A percentile compares a stretch with the other conserved stretches of the same genome.
These are phyloP conservation scores for Rhynchomys soricoides DNA, from an alignment of 2,113 vertebrate species.

Conservation along the genomic window DNA sequence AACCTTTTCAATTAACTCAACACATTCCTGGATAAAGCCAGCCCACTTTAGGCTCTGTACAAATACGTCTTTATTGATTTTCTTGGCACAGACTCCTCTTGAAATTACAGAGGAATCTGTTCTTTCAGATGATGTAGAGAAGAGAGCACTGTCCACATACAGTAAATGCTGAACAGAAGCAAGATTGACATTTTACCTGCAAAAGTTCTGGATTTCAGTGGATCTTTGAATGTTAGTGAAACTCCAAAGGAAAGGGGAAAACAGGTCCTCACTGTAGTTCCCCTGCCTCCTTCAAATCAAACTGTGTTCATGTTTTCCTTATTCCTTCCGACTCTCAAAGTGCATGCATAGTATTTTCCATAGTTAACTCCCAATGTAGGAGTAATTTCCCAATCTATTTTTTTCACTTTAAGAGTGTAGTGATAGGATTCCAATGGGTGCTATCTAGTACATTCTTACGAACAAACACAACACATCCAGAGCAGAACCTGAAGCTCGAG, in stretches of 20 bases:
- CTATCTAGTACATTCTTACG: slow-evolving; percentile 52
- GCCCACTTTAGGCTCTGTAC: slow-evolving; percentile 76
- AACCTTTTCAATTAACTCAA: slow-evolving; percentile 91
- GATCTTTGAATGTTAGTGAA: slow-evolving; percentile 51
- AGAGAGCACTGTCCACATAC: background rate
- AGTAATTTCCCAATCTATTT: slow-evolving; percentile 52
- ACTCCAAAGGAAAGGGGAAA: slow-evolving; percentile 32
- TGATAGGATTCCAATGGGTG: slow-evolving; percentile 38
- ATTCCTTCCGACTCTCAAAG: slow-evolving; percentile 6
- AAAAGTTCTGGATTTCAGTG: slow-evolving; percentile 14
- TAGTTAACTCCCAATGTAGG: slow-evolving; percentile 57
- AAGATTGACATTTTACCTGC: slow-evolving; percentile 7
- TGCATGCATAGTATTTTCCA: slow-evolving; percentile 53
- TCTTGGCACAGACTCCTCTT: slow-evolving; percentile 72
- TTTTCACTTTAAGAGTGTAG: slow-evolving; percentile 29
- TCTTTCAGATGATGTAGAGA: slow-evolving; percentile 54
- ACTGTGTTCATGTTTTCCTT: slow-evolving; percentile 55
- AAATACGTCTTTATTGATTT: slow-evolving; percentile 79
- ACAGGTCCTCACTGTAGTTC: slow-evolving; percentile 32
- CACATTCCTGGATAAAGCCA: slow-evolving; percentile 89
- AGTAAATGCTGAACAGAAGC: background rate
- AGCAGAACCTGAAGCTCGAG: background rate
- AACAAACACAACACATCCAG: slow-evolving; percentile 61
- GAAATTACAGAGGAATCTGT: slow-evolving; percentile 67
- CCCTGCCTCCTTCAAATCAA: slow-evolving; percentile 52